A percentile compares a stretch with the other conserved stretches of the same genome.
Evolutionary conservation across 2,888 invertebrate genomes (phyloP).

Genomic region (Cistogaster globosa): DNA sequence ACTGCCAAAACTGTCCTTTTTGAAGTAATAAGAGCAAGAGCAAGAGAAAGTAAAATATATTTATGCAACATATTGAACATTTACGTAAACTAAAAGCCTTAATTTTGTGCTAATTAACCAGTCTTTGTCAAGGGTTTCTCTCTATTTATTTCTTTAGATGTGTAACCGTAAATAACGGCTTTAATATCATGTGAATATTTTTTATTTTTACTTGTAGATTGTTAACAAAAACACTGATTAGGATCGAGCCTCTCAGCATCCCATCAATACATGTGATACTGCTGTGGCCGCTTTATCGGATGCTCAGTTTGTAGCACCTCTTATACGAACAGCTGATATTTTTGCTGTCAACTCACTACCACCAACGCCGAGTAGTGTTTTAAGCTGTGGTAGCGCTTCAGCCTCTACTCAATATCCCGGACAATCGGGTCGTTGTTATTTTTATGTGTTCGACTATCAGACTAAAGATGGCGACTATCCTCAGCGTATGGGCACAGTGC

Average conservation of each 20-base stretch:
- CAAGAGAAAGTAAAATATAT: no score
- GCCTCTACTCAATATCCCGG: conserved; percentile 76
- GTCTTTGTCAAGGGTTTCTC: no score
- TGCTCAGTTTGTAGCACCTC: conserved; percentile 95
- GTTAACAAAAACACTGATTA: conserved; percentile 99
- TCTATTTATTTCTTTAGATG: no score
- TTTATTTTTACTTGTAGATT: conserved; percentile 78
- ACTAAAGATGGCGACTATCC: conserved; percentile 95
- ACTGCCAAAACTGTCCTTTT: no score
- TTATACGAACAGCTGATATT: conserved; percentile 93
- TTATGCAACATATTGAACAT: no score
- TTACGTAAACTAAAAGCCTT: no score
- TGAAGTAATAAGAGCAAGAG: no score
- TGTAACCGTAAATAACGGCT: neutral
- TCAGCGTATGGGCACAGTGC: conserved; percentile 95
- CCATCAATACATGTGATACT: conserved; percentile 93
- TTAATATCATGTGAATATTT: neutral
- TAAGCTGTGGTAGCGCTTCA: conserved; percentile 75
- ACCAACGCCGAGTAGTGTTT: conserved; percentile 73
- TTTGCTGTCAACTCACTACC: conserved; percentile 87
- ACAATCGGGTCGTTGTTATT: conserved; percentile 89
- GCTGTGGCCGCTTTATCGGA: conserved; percentile 96
- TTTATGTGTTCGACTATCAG: conserved; percentile 96
- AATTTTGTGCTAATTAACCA: no score
- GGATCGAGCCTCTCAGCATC: conserved; percentile 95